Evolutionary conservation across 2,888 invertebrate species (phyloP).

Genomic region (Tethea ocularis): DNA sequence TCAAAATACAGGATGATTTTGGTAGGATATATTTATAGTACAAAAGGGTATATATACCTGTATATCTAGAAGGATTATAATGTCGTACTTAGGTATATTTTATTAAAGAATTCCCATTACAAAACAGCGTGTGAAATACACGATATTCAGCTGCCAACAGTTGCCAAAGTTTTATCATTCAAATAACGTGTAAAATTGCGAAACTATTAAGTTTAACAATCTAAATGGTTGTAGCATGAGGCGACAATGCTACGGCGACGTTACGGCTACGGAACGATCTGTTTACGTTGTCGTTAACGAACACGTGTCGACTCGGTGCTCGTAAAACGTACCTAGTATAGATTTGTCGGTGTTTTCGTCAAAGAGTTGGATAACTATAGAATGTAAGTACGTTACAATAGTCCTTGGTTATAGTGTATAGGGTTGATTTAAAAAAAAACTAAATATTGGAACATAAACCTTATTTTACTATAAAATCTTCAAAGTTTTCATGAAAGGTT

Average conservation of each 20-base stretch:
- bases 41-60: too few relatives aligned
- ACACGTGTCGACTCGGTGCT: slow-evolving; percentile 41
- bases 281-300: slow-evolving; percentile 53
- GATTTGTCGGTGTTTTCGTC: slow-evolving; percentile 29
- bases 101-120: neutral
- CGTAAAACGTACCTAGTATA: slow-evolving; percentile 48
- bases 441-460: too few relatives aligned
- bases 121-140: neutral
- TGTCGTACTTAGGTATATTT: too few relatives aligned
- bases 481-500: too few relatives aligned
- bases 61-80: too few relatives aligned
- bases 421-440: too few relatives aligned
- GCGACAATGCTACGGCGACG: slow-evolving; percentile 20
- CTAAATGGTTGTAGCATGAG: slow-evolving; percentile 19
- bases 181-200: slow-evolving; percentile 32
- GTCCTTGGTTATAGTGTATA: too few relatives aligned
- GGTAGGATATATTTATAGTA: too few relatives aligned
- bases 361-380: neutral
- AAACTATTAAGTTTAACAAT: slow-evolving; percentile 39
- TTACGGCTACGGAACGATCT: slow-evolving; percentile 46
- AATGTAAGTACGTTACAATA: neutral
- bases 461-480: too few relatives aligned
- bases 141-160: slow-evolving; percentile 3
- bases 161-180: slow-evolving; percentile 18
- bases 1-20: too few relatives aligned